Evolutionary conservation across 2,888 invertebrate species (phyloP).

Genomic region (Iphiclides podalirius): DNA sequence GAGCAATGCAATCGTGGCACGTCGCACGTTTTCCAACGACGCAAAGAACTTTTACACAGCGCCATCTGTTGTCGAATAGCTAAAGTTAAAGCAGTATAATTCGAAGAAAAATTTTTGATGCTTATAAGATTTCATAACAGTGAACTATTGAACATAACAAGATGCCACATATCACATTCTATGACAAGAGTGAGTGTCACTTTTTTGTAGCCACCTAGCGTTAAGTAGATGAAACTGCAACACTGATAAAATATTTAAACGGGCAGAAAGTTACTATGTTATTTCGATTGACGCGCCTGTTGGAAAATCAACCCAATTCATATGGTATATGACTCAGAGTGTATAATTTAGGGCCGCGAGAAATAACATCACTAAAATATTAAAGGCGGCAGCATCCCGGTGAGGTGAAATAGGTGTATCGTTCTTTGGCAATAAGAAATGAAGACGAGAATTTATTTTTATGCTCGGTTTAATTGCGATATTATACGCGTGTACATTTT

Average conservation of each 20-base stretch:
- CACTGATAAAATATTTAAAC: slow-evolving; percentile 57
- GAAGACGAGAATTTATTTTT: slow-evolving; percentile 25
- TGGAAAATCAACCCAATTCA: slow-evolving; percentile 38
- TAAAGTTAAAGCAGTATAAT: slow-evolving; percentile 7
- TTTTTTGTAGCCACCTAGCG: slow-evolving; percentile 30
- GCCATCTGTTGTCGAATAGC: slow-evolving; percentile 33
- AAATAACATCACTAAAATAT: slow-evolving; percentile 62
- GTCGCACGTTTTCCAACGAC: too few relatives aligned
- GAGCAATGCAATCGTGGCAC: too few relatives aligned
- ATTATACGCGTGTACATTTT: background rate
- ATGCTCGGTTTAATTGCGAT: background rate
- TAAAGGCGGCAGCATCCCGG: slow-evolving; percentile 42
- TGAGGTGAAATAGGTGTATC: slow-evolving; percentile 54
- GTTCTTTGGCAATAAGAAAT: slow-evolving; percentile 35
- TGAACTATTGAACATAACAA: too few relatives aligned
- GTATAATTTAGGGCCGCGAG: slow-evolving; percentile 34
- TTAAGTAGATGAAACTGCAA: slow-evolving; percentile 19
- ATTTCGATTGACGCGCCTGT: slow-evolving; percentile 41
- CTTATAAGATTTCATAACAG: too few relatives aligned
- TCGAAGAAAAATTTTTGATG: too few relatives aligned
- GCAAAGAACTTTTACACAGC: too few relatives aligned
- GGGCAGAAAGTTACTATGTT: slow-evolving; percentile 61
- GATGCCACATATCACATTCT: too few relatives aligned
- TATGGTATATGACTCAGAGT: slow-evolving; percentile 36
- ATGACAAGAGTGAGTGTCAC: too few relatives aligned